Evolutionary conservation across 2,888 invertebrate species (phyloP).

Genomic region (Luperina nickerlii): DNA sequence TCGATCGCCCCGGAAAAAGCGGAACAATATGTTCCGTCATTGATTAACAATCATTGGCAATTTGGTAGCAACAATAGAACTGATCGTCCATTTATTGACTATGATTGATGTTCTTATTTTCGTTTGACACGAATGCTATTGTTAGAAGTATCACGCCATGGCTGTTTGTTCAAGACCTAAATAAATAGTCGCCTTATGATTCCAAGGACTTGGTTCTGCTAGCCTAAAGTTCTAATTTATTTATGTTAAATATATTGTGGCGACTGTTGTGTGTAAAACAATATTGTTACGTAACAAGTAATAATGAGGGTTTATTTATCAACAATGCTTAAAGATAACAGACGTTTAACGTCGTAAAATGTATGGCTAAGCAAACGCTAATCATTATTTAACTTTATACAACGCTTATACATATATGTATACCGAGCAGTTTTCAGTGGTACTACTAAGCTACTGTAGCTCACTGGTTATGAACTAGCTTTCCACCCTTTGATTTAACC

Average conservation of each 20-base stretch:
- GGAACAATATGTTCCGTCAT: constrained; percentile 8
- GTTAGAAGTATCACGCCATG: constrained; percentile 13
- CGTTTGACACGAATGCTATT: constrained; percentile 34
- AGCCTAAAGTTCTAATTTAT: constrained; percentile 29
- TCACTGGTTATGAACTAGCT: background rate
- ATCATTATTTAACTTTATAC: background rate
- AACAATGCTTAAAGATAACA: background rate
- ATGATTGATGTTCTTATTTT: constrained; percentile 30
- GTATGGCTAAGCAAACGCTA: background rate
- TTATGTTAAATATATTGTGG: background rate
- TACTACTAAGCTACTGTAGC: too few species aligned
- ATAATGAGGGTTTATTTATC: background rate
- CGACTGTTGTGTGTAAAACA: background rate
- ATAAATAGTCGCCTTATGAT: constrained; percentile 7
- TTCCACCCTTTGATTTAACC: background rate
- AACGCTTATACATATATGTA: background rate
- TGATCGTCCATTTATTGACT: constrained; percentile 28
- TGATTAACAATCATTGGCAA: constrained; percentile 28
- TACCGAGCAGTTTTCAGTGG: background rate
- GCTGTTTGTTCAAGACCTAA: constrained; percentile 25
- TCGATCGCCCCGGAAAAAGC: background rate
- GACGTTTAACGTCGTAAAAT: background rate
- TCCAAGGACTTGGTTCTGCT: constrained; percentile 2
- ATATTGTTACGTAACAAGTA: background rate
- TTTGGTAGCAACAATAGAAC: constrained; percentile 25